A percentile compares a stretch with the other conserved stretches of the same genome.
Conservation (phyloP, 2,888 invertebrate genomes). For the Metalampra italica region DNA sequence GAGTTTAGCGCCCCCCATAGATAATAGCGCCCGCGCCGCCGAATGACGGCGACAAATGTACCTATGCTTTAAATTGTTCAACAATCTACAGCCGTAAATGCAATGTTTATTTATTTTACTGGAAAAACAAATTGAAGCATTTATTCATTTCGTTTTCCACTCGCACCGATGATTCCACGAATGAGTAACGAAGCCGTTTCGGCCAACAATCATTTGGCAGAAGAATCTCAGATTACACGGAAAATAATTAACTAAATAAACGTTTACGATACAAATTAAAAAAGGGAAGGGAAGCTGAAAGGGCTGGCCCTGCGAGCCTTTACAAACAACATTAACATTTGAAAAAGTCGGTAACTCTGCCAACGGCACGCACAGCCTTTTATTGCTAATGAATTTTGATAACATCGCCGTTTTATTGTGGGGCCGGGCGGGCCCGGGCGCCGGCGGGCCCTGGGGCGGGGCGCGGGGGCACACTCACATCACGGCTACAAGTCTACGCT, state of each 20-base stretch:
- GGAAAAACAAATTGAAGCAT: too few species aligned
- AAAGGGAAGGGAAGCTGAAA: not conserved
- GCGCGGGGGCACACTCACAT: too few species aligned
- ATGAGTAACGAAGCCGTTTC: too few species aligned
- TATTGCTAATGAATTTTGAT: slow-evolving; percentile 24
- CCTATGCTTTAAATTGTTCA: too few species aligned
- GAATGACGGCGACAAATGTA: too few species aligned
- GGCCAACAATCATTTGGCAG: not conserved
- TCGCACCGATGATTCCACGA: too few species aligned
- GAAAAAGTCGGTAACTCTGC: slow-evolving; percentile 3
- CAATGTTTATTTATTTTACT: too few species aligned
- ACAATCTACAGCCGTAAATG: too few species aligned
- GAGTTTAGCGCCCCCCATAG: too few species aligned
- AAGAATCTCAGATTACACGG: not conserved
- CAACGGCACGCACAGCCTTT: slow-evolving; percentile 1
- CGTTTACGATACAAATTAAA: not conserved
- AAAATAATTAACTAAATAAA: not conserved
- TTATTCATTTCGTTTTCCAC: too few species aligned
- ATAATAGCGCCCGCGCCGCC: too few species aligned
- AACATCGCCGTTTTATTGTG: slow-evolving; percentile 17
- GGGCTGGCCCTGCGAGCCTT: slow-evolving; percentile 2
- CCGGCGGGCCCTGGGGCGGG: not conserved
- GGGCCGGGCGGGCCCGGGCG: not conserved
- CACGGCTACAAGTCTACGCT: too few species aligned
- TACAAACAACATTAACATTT: slow-evolving; percentile 14